phyloP scores from a whole-genome alignment of 2,888 invertebrate species.

The Conomelus anceps region DNA sequence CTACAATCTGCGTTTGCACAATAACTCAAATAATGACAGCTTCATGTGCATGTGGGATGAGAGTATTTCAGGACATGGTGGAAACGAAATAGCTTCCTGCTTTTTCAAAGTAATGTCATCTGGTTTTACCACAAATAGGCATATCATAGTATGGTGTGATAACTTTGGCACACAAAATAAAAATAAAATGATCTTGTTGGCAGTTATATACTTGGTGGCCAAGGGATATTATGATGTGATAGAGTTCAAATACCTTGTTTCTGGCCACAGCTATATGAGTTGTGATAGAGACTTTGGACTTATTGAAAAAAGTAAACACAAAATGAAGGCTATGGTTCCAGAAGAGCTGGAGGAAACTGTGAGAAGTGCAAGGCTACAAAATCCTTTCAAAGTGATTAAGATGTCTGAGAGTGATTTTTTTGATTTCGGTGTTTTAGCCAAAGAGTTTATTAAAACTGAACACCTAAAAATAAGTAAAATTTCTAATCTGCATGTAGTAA shows the following conservation, averaged over 20 bases:
- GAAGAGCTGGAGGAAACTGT: not conserved
- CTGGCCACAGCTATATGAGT: not conserved
- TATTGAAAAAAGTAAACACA: not conserved
- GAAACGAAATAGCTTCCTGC: not conserved
- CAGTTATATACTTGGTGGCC: not conserved
- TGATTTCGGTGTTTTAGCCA: not conserved
- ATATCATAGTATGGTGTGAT: not conserved
- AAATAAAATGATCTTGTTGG: constrained; percentile 15
- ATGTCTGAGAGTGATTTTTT: not conserved
- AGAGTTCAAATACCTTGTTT: not conserved
- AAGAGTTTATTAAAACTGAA: not conserved
- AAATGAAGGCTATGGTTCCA: not conserved
- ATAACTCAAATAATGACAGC: not conserved
- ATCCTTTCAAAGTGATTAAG: not conserved
- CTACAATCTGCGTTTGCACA: not conserved
- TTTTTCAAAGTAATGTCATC: not conserved
- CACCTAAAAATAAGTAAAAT: not conserved
- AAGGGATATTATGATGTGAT: not conserved
- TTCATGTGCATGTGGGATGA: not conserved
- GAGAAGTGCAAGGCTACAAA: not conserved
- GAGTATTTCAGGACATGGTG: not conserved
- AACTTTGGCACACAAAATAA: not conserved
- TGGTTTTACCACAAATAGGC: not conserved
- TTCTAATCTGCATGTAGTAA: not conserved
- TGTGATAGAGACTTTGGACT: constrained; percentile 1